Conservation (phyloP, 1,140 invertebrate species). For the Agrypnia vestita region DNA sequence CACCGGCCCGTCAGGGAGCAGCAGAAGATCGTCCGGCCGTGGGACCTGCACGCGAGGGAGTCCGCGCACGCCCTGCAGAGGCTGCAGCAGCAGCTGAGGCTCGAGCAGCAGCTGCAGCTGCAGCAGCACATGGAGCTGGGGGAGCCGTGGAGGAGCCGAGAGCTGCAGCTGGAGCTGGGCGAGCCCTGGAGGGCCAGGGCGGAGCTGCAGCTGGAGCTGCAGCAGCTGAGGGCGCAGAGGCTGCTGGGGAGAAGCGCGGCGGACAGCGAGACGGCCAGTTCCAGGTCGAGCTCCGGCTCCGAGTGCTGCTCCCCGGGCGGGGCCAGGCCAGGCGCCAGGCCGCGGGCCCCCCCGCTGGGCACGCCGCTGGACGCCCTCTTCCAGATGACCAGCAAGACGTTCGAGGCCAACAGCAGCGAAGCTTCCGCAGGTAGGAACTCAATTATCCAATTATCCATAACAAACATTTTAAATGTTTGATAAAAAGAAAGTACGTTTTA, state of each 20-base stretch:
- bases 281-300: slow-evolving; percentile 79
- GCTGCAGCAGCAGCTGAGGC: slow-evolving; percentile 71
- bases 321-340: slow-evolving; percentile 65
- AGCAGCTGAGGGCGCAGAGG: slow-evolving; percentile 72
- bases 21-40: slow-evolving; percentile 88
- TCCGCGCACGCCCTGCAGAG: slow-evolving; percentile 71
- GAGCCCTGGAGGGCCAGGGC: slow-evolving; percentile 67
- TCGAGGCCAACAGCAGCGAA: slow-evolving; percentile 89
- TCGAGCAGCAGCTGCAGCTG: slow-evolving; percentile 73
- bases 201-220: slow-evolving; percentile 70
- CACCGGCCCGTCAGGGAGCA: slow-evolving; percentile 78
- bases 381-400: slow-evolving; percentile 98
- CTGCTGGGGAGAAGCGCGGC: slow-evolving; percentile 69
- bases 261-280: slow-evolving; percentile 76
- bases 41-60: slow-evolving; percentile 83
- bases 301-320: slow-evolving; percentile 80
- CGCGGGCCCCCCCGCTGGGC: slow-evolving; percentile 68
- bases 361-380: slow-evolving; percentile 96
- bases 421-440: slow-evolving; percentile 81
- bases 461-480: too few species aligned
- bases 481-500: too few species aligned
- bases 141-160: slow-evolving; percentile 65
- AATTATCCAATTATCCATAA: too few species aligned
- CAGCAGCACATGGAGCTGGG: slow-evolving; percentile 64
- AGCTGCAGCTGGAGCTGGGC: slow-evolving; percentile 69